These are phyloP conservation scores for Loris lydekkerianus DNA, from an alignment of 2,797 vertebrate genomes.

Conservation along the genomic window DNA sequence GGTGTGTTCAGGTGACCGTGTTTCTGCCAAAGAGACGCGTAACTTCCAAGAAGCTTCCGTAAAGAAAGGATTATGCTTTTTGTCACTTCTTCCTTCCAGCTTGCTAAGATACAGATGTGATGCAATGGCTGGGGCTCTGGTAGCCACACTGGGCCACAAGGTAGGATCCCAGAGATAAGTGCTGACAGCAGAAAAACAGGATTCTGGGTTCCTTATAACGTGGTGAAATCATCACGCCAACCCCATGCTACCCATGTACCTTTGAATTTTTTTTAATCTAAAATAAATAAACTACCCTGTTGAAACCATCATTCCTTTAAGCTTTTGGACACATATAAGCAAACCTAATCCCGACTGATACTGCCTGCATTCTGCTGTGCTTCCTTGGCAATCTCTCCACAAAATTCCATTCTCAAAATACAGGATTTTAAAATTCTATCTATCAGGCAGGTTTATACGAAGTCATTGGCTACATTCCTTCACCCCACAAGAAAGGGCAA, in stretches of 20 bases:
- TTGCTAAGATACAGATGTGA: neutral
- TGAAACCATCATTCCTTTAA: neutral
- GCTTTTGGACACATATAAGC: neutral
- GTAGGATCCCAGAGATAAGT: neutral
- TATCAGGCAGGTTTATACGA: neutral
- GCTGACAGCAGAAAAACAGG: neutral
- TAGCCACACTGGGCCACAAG: neutral
- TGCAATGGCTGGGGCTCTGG: neutral
- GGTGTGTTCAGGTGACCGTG: neutral
- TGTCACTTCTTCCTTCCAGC: neutral
- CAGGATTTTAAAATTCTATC: neutral
- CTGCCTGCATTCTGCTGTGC: neutral
- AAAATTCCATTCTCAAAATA: constrained; percentile 49
- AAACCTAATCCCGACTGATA: neutral
- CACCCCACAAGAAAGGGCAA: neutral
- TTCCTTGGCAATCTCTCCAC: constrained; percentile 26
- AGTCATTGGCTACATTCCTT: neutral
- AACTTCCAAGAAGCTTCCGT: neutral
- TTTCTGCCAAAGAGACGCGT: neutral
- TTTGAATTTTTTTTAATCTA: constrained; percentile 50
- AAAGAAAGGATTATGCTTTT: neutral
- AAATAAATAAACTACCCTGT: neutral
- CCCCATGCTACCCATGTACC: neutral
- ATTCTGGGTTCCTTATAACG: neutral
- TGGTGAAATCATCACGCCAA: neutral